Evolutionary conservation across 2,113 vertebrate species (phyloP).

Genomic region (Centropristis striata): DNA sequence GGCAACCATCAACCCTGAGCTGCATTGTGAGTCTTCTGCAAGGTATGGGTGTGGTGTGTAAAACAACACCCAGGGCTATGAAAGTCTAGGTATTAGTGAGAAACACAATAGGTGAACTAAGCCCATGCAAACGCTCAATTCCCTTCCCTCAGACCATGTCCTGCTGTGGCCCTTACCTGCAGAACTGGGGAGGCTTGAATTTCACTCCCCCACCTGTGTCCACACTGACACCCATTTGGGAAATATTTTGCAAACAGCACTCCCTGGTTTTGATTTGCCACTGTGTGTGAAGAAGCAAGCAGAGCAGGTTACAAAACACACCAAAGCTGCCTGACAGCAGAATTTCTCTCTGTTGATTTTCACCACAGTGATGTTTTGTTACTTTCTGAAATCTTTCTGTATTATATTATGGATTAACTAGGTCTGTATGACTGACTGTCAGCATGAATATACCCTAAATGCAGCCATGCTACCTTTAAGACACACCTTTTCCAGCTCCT

Average conservation of each 20-base stretch:
- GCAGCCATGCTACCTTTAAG: neutral
- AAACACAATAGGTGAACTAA: constrained; percentile 30
- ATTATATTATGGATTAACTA: neutral
- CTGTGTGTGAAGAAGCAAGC: neutral
- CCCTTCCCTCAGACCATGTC: neutral
- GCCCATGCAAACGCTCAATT: constrained; percentile 5
- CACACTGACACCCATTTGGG: constrained; percentile 13
- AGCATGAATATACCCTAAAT: neutral
- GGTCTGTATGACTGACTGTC: neutral
- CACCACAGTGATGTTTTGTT: neutral
- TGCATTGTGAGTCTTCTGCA: neutral
- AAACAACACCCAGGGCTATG: constrained; percentile 56
- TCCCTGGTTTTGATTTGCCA: constrained; percentile 6
- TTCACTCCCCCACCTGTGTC: constrained; percentile 14
- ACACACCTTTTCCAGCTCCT: neutral
- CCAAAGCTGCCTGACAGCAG: neutral
- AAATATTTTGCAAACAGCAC: constrained; percentile 39
- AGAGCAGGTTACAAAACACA: neutral
- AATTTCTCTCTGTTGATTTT: neutral
- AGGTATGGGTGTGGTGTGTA: constrained; percentile 53
- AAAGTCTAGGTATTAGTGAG: neutral
- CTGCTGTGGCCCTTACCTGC: neutral
- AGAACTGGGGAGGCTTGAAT: neutral
- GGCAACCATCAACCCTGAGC: neutral
- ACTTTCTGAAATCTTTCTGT: neutral